Evolutionary conservation across 2,113 vertebrate species (phyloP), one percentile per base, ranked within the genome.

Genomic region (Limanda limanda): DNA sequence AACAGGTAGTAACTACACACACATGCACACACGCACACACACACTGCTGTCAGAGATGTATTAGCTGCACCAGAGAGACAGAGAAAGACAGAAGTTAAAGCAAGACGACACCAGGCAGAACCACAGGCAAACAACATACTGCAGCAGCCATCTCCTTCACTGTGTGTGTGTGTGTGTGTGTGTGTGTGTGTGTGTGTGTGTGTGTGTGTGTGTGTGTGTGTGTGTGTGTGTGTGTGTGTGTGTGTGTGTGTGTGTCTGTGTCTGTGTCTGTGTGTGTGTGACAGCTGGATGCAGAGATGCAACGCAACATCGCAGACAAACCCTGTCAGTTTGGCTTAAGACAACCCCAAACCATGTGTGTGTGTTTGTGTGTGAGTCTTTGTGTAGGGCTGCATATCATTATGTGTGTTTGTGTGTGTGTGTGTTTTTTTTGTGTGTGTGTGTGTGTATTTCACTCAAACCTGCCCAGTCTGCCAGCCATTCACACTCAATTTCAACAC

Each of bases 271-370:
- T 52, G 68, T 14, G 55, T 73, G 74, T 72, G 78, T 74, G 86
- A 85, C 71, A 79, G 76, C 55, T 74, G 76, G 64, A 88, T 54
- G 25, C 67, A 64, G 75, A 64, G 51, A 71, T 24, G 69, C 76
- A 80, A 64, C 1, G 55, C 68, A 74, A 58, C 35, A 20, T 68
- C 27, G 13, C 71, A 82, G 62, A 79, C 61, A 74, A 65, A 35
- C n/a, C 20, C 71, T 79, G 86, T 87, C 85, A 89, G 81, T 86
- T 86, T 81, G 76, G 23, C 42, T 86, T 89, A 60, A 80, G 27
- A 74, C 82, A 78, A 69, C 35, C 51, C 47, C 21, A 0, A 76
- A 81, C 47, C 66, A 56, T 71, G 58, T 63, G 37, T 58, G 52
- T 59, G 59, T 20, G 25, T 42, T 14, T 37, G 68, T 48, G 21